phyloP scores from a whole-genome alignment of 2,888 invertebrate species.

The Acholoe squamosa region DNA sequence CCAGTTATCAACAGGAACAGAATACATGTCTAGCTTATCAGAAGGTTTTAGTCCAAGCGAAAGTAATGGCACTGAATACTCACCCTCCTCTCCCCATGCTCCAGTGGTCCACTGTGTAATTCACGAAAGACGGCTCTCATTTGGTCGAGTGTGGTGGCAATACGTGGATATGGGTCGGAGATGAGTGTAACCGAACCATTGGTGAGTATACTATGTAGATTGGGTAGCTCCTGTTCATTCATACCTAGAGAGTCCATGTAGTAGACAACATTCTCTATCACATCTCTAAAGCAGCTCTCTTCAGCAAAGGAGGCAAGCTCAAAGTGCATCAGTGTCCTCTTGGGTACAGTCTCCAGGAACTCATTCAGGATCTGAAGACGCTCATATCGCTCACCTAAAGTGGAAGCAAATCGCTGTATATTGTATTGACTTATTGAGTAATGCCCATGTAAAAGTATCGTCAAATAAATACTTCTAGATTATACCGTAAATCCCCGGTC shows the following conservation, averaged over 20 bases:
- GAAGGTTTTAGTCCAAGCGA: too few relatives aligned
- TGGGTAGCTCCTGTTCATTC: conserved; percentile 93
- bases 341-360: conserved; percentile 87
- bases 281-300: conserved; percentile 87
- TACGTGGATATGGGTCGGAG: conserved; percentile 90
- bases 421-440: too few relatives aligned
- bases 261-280: conserved; percentile 88
- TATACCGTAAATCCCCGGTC: too few relatives aligned
- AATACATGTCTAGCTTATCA: too few relatives aligned
- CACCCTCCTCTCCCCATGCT: conserved; percentile 68
- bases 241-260: conserved; percentile 92
- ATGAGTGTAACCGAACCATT: conserved; percentile 89
- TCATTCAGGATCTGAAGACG: conserved; percentile 87
- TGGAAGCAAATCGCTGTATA: background rate
- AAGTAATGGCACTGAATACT: conserved; percentile 18
- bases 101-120: conserved; percentile 70
- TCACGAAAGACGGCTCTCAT: conserved; percentile 88
- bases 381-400: conserved; percentile 86
- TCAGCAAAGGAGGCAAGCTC: conserved; percentile 94
- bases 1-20: too few relatives aligned
- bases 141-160: conserved; percentile 91
- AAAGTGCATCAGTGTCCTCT: conserved; percentile 88
- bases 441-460: too few relatives aligned
- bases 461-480: too few relatives aligned
- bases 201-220: conserved; percentile 88